Percentiles rank a stretch among this genome's conserved stretches.
These are phyloP conservation scores for Siphamia tubifer DNA, from an alignment of 2,113 vertebrate genomes.

Conservation along the genomic window DNA sequence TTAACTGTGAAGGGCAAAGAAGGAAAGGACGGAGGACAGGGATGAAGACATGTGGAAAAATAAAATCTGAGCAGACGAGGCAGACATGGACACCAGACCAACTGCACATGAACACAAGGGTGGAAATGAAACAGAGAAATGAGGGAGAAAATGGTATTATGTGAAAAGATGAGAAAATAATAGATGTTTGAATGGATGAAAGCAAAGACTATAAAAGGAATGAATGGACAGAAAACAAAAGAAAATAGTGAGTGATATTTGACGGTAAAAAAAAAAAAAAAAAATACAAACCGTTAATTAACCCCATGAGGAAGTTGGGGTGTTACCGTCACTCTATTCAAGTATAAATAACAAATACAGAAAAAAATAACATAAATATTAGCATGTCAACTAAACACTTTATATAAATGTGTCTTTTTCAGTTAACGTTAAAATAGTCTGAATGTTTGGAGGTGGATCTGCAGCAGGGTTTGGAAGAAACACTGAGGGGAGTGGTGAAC, in stretches of 20 bases:
- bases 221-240: background rate
- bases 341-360: no score
- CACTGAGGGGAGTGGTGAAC: no score
- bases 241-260: background rate
- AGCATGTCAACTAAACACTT: slow-evolving; percentile 14
- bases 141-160: background rate
- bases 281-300: no score
- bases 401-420: background rate
- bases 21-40: slow-evolving; percentile 17
- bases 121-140: background rate
- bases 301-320: no score
- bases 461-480: no score
- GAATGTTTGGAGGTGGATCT: no score
- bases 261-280: no score
- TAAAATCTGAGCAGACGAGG: background rate
- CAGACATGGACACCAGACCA: background rate
- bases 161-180: background rate
- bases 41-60: slow-evolving; percentile 17
- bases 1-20: slow-evolving; percentile 36
- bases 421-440: slow-evolving; percentile 1
- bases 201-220: background rate
- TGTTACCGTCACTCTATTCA: no score
- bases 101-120: background rate
- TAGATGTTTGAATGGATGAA: background rate
- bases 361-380: background rate